A percentile compares a stretch with the other conserved stretches of the same genome.
Conservation (phyloP, 2,888 invertebrate genomes). For the Nipponacmea schrenckii region DNA sequence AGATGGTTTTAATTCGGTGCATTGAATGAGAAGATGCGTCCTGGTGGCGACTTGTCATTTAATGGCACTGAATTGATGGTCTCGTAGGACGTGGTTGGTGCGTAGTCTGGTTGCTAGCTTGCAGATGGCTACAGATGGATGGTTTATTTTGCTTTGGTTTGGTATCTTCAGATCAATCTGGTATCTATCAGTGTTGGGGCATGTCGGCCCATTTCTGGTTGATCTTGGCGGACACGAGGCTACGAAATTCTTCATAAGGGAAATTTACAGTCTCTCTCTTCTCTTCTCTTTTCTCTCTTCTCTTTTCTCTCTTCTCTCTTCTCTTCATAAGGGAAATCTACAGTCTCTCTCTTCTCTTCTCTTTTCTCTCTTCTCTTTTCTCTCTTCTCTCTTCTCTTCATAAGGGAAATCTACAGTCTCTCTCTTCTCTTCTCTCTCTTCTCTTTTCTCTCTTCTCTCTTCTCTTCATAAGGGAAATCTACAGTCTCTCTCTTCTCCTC, state of each 20-base stretch:
- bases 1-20: no score
- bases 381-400: neutral
- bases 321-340: neutral
- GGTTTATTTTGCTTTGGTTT: neutral
- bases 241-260: no score
- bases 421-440: neutral
- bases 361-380: conserved; percentile 7
- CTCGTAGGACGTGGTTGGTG: no score
- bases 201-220: no score
- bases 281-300: neutral
- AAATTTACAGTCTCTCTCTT: conserved; percentile 31
- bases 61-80: no score
- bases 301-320: neutral
- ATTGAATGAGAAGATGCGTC: no score
- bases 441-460: conserved; percentile 11
- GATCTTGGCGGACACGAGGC: no score
- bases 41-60: no score
- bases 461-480: neutral
- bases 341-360: neutral
- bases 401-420: neutral
- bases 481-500: neutral
- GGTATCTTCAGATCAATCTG: no score
- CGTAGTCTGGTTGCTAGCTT: no score
- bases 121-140: neutral
- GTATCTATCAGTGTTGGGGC: neutral